Base-by-base conservation (phyloP, 2,797 vertebrate species). In the Phataginus tetradactyla region DNA sequence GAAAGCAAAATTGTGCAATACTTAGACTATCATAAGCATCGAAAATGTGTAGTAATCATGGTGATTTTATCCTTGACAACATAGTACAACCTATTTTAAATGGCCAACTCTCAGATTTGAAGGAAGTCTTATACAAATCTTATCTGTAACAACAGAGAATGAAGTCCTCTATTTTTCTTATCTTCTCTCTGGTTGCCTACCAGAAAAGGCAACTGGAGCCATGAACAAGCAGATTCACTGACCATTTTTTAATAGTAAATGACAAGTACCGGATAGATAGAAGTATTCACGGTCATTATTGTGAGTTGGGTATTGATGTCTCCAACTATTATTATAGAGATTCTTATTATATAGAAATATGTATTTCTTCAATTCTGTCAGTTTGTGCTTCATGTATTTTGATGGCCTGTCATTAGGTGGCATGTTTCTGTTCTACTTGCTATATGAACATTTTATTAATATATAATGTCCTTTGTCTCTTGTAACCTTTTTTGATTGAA, bases 201-300 rank as follows among this genome's bases (percentile, higher is more conserved):
- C 37, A 37, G 4, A 37, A 51, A 85, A 59, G 1, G 21, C 42
- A 75, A 37, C 42, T 86, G 7, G 87, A 59, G 80, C n/a, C 49
- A 23, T 72, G 25, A 39, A 21, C 10, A 87, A 17, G 53, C 29
- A 32, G 20, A 63, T 79, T 69, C 37, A 51, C 8, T 83, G 59
- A 42, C 11, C 53, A 12, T 39, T 89, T 93, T 95, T 86, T 75
- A 95, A 84, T 68, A 66, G 34, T 55, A 34, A 95, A 79, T 29
- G 53, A 68, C n/a, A 92, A 96, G 13, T 51, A 59, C 25, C 13
- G 21, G 53, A 61, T 63, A 66, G n/a, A 15, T 63, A 53, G 45
- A 85, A 37, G 32, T 91, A 63, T 71, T 90, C 14, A 42, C 80
- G 34, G 74, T 68, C 14, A 37, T 15, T 53, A 57, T 49, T 61